These are phyloP conservation scores for Cecidostiba fungosa DNA, from an alignment of 2,888 invertebrate genomes.

Conservation along the genomic window DNA sequence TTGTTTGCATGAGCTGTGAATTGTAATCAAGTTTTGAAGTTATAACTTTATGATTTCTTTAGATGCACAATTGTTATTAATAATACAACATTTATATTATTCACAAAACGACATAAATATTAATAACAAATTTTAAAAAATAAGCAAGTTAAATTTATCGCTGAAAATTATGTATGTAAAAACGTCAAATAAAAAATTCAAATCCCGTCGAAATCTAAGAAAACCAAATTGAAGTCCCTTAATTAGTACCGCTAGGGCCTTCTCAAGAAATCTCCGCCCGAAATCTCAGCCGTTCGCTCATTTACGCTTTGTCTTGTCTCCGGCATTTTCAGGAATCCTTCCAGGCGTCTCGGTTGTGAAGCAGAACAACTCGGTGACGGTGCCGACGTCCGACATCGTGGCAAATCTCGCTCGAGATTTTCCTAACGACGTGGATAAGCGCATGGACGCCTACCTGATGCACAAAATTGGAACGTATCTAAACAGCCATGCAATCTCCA, in stretches of 20 bases:
- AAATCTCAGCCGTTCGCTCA: not conserved
- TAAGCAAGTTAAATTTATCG: too few species aligned
- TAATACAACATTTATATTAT: too few species aligned
- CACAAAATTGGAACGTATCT: conserved; percentile 87
- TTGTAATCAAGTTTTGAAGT: not conserved
- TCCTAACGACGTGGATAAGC: conserved; percentile 88
- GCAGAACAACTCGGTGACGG: conserved; percentile 81
- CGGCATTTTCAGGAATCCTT: conserved; percentile 80
- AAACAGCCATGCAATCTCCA: conserved; percentile 87
- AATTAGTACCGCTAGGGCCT: not conserved
- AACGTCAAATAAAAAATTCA: not conserved
- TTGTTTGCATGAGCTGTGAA: not conserved
- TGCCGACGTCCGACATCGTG: conserved; percentile 86
- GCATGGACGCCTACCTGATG: conserved; percentile 88
- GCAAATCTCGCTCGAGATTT: conserved; percentile 89
- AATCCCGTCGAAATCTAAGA: not conserved
- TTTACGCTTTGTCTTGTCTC: not conserved
- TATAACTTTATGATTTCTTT: not conserved
- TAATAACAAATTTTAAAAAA: not conserved
- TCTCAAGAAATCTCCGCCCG: not conserved
- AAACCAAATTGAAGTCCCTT: not conserved
- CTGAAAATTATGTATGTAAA: too few species aligned
- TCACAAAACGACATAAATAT: not conserved
- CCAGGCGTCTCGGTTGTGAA: conserved; percentile 89
- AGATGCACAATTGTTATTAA: too few species aligned